Conservation (phyloP, 1,140 invertebrate species). For the Archivesica marissinica region DNA sequence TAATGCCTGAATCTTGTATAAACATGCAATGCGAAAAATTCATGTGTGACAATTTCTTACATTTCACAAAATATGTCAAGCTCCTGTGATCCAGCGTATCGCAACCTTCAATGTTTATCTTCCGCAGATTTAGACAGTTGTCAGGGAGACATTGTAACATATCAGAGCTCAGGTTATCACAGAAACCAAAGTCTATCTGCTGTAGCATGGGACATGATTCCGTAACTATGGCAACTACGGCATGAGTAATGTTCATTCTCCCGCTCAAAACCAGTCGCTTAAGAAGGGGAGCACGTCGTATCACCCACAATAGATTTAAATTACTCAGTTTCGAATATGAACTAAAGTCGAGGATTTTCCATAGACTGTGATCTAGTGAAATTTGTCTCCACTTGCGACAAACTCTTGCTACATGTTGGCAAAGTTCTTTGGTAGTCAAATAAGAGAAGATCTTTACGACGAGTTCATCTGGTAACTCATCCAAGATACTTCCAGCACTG, state of each 20-base stretch:
- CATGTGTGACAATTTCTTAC: slow-evolving; percentile 34
- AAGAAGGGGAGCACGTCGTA: slow-evolving; percentile 20
- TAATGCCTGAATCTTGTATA: background rate
- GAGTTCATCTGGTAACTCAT: slow-evolving; percentile 47
- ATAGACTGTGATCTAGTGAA: slow-evolving; percentile 41
- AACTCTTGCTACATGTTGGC: slow-evolving; percentile 40
- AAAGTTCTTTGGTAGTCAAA: slow-evolving; percentile 31
- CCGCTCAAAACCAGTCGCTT: slow-evolving; percentile 26
- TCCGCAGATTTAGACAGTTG: slow-evolving; percentile 34
- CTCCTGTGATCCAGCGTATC: slow-evolving; percentile 1
- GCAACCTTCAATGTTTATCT: slow-evolving; percentile 47
- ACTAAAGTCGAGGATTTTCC: slow-evolving; percentile 50
- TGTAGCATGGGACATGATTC: slow-evolving; percentile 33
- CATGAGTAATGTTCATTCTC: slow-evolving; percentile 5
- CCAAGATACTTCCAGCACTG: slow-evolving; percentile 22
- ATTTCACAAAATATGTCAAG: slow-evolving; percentile 15
- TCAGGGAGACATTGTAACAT: slow-evolving; percentile 19
- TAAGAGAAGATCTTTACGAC: slow-evolving; percentile 50
- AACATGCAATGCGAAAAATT: slow-evolving; percentile 54
- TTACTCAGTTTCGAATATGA: slow-evolving; percentile 7
- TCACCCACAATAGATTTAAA: slow-evolving; percentile 35
- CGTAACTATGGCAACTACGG: slow-evolving; percentile 47
- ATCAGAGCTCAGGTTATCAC: slow-evolving; percentile 25
- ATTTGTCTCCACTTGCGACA: slow-evolving; percentile 42
- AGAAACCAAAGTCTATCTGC: slow-evolving; percentile 52